Base-by-base conservation (phyloP, 2,888 invertebrate species). In the Halictus quadricinctus region DNA sequence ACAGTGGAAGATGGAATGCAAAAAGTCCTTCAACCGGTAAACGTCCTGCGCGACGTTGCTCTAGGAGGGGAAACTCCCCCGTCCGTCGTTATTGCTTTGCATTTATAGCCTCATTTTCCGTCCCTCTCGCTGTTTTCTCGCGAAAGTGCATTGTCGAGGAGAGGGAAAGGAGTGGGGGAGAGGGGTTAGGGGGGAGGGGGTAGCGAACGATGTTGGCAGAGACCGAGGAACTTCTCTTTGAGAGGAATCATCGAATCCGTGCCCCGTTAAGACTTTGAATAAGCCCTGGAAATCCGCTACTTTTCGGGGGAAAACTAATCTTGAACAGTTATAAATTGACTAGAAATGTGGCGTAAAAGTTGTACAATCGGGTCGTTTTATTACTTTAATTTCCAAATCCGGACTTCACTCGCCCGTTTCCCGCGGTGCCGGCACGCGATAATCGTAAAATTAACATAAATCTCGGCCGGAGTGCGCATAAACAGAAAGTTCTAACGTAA, bases 11-110 rank as follows among this genome's bases (percentile, higher is more conserved):
- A 87, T 83, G 86, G 79, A 83, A 87, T 80, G 79, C 78, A 83
- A 87, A 85, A 87, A 87, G 80, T 86, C 46, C 74, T 81, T 84
- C 84, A 66, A 41, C 81, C 83, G 79, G 84, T 84, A 87, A 89
- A 81, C 81, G 85, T 74, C 60, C 21, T 36, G 36, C 60, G 50
- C 75, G 72, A 80, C 72, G 80, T 73, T 66, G 25, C 81, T 76
- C 36, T 58, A 21, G 10, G 36, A 76, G 72, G 46, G 54, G 54
- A 54, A 81, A 76, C 64, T 75, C 72, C 64, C 72, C 64, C 72
- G 21, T 21, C 72, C 76, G 54, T 81, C 64, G 54, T 72, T 81
- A 83, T 83, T 81, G 83, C 81, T 81, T 81, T 73, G 83, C 81
- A 81, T 83, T 83, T 76, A 76, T 69, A 81, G 58, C 81, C 41